A percentile compares a stretch with the other conserved stretches of the same genome.
Evolutionary conservation across 2,113 vertebrate genomes (phyloP).

Genomic region (Apistogramma diplotaenia): DNA sequence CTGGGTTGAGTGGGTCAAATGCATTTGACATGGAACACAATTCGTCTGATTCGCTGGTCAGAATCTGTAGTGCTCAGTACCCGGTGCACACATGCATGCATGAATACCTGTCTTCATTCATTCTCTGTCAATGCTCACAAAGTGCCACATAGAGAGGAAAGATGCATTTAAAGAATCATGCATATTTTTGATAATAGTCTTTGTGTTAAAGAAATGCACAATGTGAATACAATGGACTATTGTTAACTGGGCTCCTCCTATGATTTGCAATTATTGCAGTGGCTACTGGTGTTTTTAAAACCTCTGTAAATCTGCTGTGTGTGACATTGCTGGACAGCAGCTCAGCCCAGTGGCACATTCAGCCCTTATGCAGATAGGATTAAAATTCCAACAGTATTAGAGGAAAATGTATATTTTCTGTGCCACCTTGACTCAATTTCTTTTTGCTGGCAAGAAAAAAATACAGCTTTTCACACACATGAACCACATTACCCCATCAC

Average conservation of each 20-base stretch:
- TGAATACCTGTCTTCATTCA: not conserved
- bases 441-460: not conserved
- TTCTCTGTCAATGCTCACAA: too few species aligned
- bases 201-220: not conserved
- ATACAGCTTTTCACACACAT: not conserved
- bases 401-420: not conserved
- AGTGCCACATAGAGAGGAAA: too few species aligned
- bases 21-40: constrained; percentile 46
- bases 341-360: not conserved
- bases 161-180: not conserved
- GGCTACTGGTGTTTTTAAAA: constrained; percentile 6
- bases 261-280: constrained; percentile 18
- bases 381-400: constrained; percentile 11
- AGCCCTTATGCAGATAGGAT: constrained; percentile 2
- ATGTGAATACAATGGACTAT: not conserved
- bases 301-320: constrained; percentile 1
- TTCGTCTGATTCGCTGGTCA: constrained; percentile 10
- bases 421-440: not conserved
- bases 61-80: not conserved
- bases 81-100: not conserved
- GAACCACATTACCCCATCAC: not conserved
- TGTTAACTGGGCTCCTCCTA: constrained; percentile 5
- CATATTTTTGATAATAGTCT: not conserved
- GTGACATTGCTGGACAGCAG: constrained; percentile 30
- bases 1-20: constrained; percentile 35